A percentile compares a stretch with the other conserved stretches of the same genome.
These are phyloP conservation scores for Xiphophorus couchianus DNA, from an alignment of 2,113 vertebrate species.

Conservation along the genomic window DNA sequence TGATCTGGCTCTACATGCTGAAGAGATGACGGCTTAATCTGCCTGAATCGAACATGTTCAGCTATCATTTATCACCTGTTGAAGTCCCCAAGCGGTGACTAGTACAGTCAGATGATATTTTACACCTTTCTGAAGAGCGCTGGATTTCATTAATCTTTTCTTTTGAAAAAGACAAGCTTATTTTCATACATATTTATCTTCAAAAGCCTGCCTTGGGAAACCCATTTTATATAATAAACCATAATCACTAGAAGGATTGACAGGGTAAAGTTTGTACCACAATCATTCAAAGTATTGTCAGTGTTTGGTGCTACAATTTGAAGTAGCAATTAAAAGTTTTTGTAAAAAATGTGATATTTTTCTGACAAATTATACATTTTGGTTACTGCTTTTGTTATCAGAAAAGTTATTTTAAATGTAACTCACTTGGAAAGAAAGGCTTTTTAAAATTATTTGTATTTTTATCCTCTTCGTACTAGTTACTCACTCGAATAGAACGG, in stretches of 20 bases:
- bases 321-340: background rate
- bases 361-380: background rate
- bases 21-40: constrained; percentile 63
- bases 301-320: background rate
- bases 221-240: background rate
- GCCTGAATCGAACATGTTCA: constrained; percentile 8
- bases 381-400: background rate
- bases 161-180: background rate
- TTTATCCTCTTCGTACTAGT: background rate
- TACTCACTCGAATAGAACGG: background rate
- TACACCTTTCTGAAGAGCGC: background rate
- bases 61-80: background rate
- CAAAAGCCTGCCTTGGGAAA: background rate
- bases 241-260: background rate
- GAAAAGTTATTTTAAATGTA: background rate
- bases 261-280: background rate
- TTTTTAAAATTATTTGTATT: no score
- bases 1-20: constrained; percentile 50
- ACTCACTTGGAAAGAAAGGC: background rate
- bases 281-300: background rate
- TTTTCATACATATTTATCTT: background rate
- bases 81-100: background rate
- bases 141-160: background rate
- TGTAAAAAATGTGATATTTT: no score
- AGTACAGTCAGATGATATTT: background rate